Base-by-base conservation (phyloP, 1,140 invertebrate genomes). In the Drosophila malerkotliana region DNA sequence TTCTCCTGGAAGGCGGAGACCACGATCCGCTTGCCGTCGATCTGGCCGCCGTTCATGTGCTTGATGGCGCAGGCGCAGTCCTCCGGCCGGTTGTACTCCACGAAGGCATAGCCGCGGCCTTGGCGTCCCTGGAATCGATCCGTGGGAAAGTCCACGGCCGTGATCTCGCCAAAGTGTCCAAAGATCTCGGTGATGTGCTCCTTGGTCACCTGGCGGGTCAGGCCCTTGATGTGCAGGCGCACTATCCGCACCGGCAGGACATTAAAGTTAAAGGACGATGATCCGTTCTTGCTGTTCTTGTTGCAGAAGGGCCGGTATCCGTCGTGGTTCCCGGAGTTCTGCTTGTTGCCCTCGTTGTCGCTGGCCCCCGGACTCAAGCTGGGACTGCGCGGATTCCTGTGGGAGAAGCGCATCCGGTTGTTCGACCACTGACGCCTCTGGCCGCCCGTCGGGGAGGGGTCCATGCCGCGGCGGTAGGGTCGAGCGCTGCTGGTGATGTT, bases 71-170 rank as follows among this genome's bases (percentile, higher is more conserved):
- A n/a, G 32, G 67, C 41, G 9, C 81, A 87, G 45, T 85, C 81
- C 26, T 62, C 21, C 4, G 82, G 56, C 30, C 58, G 64, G 0
- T 21, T 45, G 5, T 41, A 85, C 54, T 85, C 77, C 4, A 87
- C 77, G 6, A 87, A 85, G 18, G 81, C 81, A 4, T 61, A 85
- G 18, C 81, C 81, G 1, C 81, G 82, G 0, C 82, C 81, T 7
- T 12, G 5, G 0, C 44, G 34, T 0, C 49, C 47, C n/a, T 49
- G 45, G 9, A 9, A 77, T 8, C 63, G 64, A 4, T 81, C 64
- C 5, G 49, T 54, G 3, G 81, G 81, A 4, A 85, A 85, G 34
- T 85, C 81, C 1, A 87, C 77, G 3, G 76, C 79, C 3, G 55
- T 67, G 1, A 85, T 55, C 0, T 47, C 41, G 0, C 82, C 81